These are phyloP conservation scores for Phrynosoma blainvillii DNA, from an alignment of 2,113 vertebrate species.

Conservation along the genomic window DNA sequence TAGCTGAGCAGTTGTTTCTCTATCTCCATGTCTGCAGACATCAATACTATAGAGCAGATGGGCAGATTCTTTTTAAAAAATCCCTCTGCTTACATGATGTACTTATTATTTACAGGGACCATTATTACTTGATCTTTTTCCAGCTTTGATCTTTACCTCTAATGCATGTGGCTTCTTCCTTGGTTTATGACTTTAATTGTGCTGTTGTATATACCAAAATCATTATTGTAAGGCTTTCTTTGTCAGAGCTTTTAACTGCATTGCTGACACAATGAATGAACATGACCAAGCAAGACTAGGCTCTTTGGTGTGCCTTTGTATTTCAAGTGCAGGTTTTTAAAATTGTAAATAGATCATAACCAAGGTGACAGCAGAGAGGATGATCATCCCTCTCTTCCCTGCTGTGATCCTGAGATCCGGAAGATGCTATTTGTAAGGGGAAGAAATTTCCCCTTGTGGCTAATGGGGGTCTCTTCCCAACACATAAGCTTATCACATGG, in stretches of 20 bases:
- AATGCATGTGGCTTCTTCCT: background rate
- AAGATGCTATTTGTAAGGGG: background rate
- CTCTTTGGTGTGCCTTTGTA: background rate
- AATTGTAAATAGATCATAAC: background rate
- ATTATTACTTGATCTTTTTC: background rate
- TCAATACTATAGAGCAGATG: background rate
- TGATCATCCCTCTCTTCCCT: background rate
- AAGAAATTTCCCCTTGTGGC: background rate
- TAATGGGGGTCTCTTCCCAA: background rate
- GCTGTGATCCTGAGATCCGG: background rate
- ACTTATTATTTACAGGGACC: background rate
- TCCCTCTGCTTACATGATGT: background rate
- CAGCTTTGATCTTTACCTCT: background rate
- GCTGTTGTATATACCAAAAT: background rate
- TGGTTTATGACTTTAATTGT: slow-evolving; percentile 17
- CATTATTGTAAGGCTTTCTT: background rate
- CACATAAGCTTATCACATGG: background rate
- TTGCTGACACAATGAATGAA: background rate
- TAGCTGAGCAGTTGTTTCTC: background rate
- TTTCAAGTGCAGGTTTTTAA: background rate
- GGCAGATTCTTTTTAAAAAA: no score
- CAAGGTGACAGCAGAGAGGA: background rate
- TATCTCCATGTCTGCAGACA: background rate
- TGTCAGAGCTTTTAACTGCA: background rate
- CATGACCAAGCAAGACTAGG: slow-evolving; percentile 34